Percentiles rank a stretch among this genome's conserved stretches.
Evolutionary conservation across 2,888 invertebrate genomes (phyloP).

Genomic region (Drosophila basisetae): DNA sequence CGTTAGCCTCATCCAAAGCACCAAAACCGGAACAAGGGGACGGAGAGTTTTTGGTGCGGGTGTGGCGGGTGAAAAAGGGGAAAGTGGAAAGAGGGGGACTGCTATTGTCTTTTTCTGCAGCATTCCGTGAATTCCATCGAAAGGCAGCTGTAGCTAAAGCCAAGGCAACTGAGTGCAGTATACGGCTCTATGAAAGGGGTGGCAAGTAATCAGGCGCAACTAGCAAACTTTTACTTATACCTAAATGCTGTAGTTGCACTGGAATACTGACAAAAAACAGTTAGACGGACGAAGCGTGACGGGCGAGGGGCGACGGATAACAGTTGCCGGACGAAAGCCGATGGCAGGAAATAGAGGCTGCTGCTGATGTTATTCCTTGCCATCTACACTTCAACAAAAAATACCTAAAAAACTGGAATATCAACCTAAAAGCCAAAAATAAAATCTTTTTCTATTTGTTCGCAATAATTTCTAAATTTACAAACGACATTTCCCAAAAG

Average conservation of each 20-base stretch:
- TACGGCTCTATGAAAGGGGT: constrained; percentile 20
- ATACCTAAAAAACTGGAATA: not conserved
- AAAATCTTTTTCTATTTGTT: constrained; percentile 1
- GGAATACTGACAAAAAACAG: constrained; percentile 50
- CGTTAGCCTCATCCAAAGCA: constrained; percentile 13
- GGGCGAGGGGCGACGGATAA: not conserved
- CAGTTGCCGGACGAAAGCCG: constrained; percentile 26
- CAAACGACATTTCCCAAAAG: not conserved
- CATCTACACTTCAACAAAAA: constrained; percentile 9
- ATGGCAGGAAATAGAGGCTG: constrained; percentile 65
- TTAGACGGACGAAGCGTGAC: constrained; percentile 5
- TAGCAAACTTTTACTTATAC: constrained; percentile 70
- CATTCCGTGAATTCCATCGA: constrained; percentile 51
- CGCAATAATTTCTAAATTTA: not conserved
- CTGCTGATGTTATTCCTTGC: constrained; percentile 28
- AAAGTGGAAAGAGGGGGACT: not conserved
- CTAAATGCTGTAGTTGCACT: constrained; percentile 62
- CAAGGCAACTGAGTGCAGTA: constrained; percentile 38
- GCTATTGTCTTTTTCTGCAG: constrained; percentile 62
- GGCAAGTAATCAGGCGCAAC: constrained; percentile 69
- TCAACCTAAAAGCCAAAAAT: not conserved
- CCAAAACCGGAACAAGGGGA: constrained; percentile 41
- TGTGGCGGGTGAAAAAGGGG: not conserved
- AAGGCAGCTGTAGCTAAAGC: constrained; percentile 44
- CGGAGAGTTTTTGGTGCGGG: not conserved